A percentile compares a stretch with the other conserved stretches of the same genome.
phyloP scores from a whole-genome alignment of 2,797 vertebrate genomes.

The Platalea minor region DNA sequence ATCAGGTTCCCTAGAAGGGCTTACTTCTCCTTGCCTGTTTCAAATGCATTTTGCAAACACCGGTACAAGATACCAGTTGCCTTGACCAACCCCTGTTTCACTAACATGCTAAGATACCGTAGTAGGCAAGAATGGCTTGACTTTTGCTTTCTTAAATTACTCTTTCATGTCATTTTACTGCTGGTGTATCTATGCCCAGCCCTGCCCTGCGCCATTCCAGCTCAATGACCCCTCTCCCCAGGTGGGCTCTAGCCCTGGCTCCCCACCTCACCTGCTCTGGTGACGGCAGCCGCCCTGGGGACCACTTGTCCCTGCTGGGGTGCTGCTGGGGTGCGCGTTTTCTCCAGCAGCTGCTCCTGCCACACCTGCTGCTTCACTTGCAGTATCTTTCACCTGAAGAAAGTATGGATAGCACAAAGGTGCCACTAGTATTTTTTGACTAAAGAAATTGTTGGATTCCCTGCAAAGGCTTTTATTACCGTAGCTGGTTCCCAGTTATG shows the following conservation, averaged over 20 bases:
- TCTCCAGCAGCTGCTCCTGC: background rate
- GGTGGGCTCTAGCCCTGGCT: background rate
- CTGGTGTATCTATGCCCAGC: background rate
- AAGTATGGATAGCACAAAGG: background rate
- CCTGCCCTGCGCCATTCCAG: rapidly evolving
- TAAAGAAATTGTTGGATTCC: background rate
- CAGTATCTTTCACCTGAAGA: background rate
- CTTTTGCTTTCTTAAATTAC: background rate
- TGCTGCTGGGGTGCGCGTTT: background rate
- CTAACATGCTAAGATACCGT: background rate
- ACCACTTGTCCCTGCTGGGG: background rate
- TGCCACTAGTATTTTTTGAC: background rate
- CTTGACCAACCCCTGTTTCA: background rate
- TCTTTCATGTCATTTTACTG: background rate
- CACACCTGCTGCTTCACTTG: background rate
- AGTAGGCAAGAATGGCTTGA: background rate
- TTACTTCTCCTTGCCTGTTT: background rate
- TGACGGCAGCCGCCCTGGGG: background rate
- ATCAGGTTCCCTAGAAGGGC: background rate
- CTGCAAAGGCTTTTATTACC: background rate
- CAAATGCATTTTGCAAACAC: background rate
- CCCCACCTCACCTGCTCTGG: background rate
- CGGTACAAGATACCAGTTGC: background rate
- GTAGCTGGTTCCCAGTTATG: background rate
- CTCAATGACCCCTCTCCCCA: background rate